Percentiles rank a stretch among this genome's conserved stretches.
Conservation (phyloP, 1,140 invertebrate genomes). For the Dendrolimus kikuchii region DNA sequence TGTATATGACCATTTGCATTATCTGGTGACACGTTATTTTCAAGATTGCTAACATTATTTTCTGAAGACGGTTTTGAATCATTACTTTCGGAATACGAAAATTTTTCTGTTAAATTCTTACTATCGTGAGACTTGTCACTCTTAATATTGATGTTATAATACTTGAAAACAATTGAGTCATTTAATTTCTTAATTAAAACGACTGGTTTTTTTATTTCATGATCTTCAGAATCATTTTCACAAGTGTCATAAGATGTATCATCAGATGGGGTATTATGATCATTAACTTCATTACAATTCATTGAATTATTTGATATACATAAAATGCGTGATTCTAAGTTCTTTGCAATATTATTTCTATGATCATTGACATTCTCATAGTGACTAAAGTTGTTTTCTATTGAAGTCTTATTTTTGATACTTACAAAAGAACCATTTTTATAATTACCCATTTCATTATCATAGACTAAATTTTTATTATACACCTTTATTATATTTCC, state of each 20-base stretch:
- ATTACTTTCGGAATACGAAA: too few species aligned
- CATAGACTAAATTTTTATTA: too few species aligned
- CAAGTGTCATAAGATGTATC: conserved; percentile 25
- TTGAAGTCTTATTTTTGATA: too few species aligned
- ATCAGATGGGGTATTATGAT: conserved; percentile 4
- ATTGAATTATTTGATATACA: neutral
- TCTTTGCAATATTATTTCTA: neutral
- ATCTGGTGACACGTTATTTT: too few species aligned
- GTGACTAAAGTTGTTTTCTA: too few species aligned
- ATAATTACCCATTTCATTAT: too few species aligned
- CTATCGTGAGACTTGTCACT: conserved; percentile 9
- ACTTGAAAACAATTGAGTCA: conserved; percentile 39
- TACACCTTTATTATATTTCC: too few species aligned
- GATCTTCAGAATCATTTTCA: conserved; percentile 18
- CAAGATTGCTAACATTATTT: too few species aligned
- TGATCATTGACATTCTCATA: neutral
- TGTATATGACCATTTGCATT: too few species aligned
- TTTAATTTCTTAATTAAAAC: conserved; percentile 36
- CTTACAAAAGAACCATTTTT: too few species aligned
- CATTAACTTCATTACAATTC: conserved; percentile 5
- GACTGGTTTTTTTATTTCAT: conserved; percentile 22
- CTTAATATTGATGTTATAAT: conserved; percentile 24
- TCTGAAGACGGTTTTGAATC: too few species aligned
- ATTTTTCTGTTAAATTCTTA: conserved; percentile 3
- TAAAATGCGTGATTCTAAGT: neutral